Percentiles rank a stretch among this genome's conserved stretches.
Conservation (phyloP, 2,797 vertebrate genomes). For the Tadarida brasiliensis region DNA sequence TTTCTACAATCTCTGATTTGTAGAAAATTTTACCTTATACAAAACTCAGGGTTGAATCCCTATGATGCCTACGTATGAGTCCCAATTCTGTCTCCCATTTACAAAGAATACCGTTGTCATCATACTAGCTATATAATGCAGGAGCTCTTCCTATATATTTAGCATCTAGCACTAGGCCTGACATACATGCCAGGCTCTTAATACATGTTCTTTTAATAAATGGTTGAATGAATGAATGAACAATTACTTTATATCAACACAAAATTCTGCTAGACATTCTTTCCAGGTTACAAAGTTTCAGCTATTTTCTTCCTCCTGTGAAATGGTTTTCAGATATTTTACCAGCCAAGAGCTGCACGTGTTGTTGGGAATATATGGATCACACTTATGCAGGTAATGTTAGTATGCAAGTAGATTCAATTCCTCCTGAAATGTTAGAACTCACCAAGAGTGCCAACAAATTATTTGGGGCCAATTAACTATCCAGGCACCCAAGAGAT, state of each 20-base stretch:
- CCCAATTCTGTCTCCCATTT: not conserved
- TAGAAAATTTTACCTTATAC: not conserved
- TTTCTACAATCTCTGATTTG: not conserved
- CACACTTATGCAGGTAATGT: not conserved
- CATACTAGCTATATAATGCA: not conserved
- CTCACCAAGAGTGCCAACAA: not conserved
- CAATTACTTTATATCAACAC: not conserved
- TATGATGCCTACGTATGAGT: not conserved
- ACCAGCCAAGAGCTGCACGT: not conserved
- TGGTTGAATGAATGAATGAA: not conserved
- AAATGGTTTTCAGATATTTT: constrained; percentile 24
- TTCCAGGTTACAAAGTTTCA: constrained; percentile 15
- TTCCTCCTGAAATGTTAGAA: not conserved
- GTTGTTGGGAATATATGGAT: not conserved
- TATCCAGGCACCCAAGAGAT: not conserved
- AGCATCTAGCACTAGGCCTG: too few relatives aligned
- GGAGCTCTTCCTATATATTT: not conserved
- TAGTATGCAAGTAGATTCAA: not conserved
- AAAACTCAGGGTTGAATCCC: constrained; percentile 5
- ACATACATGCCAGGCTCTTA: not conserved
- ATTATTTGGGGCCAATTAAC: not conserved
- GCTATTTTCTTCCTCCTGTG: constrained; percentile 27
- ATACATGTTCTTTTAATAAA: constrained; percentile 7
- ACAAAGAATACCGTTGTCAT: not conserved
- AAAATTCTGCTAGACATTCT: not conserved